Conservation (phyloP, 92 coral and sea anemone species). For the Epizoanthus scotinus region DNA sequence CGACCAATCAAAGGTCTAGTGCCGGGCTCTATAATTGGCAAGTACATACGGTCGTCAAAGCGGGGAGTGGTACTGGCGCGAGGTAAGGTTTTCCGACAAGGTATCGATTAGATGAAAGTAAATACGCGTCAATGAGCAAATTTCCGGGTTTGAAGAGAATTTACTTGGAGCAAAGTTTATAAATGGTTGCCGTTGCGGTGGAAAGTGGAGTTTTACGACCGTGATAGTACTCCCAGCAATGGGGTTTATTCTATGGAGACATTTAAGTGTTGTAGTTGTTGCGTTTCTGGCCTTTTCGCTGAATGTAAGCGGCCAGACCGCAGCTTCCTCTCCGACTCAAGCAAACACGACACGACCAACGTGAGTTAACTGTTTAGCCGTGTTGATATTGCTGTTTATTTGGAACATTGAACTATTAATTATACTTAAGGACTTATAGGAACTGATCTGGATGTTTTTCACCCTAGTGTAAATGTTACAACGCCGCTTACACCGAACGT, state of each 20-base stretch:
- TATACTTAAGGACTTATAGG: background rate
- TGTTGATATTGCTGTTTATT: conserved; percentile 5
- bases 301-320: background rate
- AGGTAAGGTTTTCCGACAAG: conserved; percentile 4
- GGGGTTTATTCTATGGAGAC: conserved; percentile 15
- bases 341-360: conserved; percentile 9
- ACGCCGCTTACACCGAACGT: conserved; percentile 49
- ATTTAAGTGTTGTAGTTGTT: background rate
- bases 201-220: background rate
- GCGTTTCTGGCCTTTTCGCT: conserved; percentile 12
- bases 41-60: too few relatives aligned
- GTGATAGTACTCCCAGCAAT: background rate
- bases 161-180: background rate
- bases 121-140: conserved; percentile 48
- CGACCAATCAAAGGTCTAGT: too few relatives aligned
- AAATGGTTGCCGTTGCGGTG: background rate
- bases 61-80: too few relatives aligned
- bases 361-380: background rate
- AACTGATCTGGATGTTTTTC: conserved; percentile 17
- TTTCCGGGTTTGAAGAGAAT: conserved; percentile 15
- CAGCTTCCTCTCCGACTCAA: background rate
- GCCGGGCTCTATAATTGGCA: too few relatives aligned
- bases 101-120: conserved; percentile 25
- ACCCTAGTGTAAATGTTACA: conserved; percentile 30
- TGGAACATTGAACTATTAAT: background rate